Evolutionary conservation across 2,113 vertebrate genomes (phyloP).

Genomic region (Eublepharis macularius): DNA sequence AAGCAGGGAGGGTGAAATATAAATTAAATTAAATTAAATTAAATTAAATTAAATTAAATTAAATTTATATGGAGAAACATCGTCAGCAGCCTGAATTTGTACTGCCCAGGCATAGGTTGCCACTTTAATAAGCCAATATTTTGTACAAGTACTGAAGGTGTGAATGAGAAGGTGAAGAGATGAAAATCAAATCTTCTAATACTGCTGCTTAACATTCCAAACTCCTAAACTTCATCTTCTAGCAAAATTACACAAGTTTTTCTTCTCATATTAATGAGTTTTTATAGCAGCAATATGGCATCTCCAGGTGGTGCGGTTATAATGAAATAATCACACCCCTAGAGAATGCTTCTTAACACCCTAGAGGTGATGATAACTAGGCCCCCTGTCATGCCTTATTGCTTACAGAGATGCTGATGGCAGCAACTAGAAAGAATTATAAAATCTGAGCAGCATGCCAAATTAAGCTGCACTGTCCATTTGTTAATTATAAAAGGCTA

Average conservation of each 20-base stretch:
- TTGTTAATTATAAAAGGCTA: constrained; percentile 67
- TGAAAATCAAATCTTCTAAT: constrained; percentile 30
- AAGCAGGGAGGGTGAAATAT: no score
- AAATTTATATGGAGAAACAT: neutral
- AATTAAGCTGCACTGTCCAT: constrained; percentile 64
- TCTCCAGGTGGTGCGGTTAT: constrained; percentile 67
- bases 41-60: no score
- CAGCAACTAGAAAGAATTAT: constrained; percentile 55
- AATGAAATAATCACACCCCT: constrained; percentile 63
- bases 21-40: no score
- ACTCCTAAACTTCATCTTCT: constrained; percentile 48
- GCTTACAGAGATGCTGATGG: constrained; percentile 55
- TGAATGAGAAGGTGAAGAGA: neutral
- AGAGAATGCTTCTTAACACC: constrained; percentile 42
- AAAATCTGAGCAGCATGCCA: constrained; percentile 53
- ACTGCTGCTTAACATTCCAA: constrained; percentile 59
- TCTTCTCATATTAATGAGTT: constrained; percentile 62
- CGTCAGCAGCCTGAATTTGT: neutral
- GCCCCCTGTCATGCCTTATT: constrained; percentile 33
- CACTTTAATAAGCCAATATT: neutral
- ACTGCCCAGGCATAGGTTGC: neutral
- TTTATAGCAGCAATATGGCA: constrained; percentile 67
- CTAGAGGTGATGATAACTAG: constrained; percentile 55
- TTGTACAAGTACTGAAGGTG: neutral
- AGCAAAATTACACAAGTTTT: constrained; percentile 55